Evolutionary conservation across 2,113 vertebrate genomes (phyloP), one percentile per base, ranked within the genome.

Genomic region (Onychostruthus taczanowskii): DNA sequence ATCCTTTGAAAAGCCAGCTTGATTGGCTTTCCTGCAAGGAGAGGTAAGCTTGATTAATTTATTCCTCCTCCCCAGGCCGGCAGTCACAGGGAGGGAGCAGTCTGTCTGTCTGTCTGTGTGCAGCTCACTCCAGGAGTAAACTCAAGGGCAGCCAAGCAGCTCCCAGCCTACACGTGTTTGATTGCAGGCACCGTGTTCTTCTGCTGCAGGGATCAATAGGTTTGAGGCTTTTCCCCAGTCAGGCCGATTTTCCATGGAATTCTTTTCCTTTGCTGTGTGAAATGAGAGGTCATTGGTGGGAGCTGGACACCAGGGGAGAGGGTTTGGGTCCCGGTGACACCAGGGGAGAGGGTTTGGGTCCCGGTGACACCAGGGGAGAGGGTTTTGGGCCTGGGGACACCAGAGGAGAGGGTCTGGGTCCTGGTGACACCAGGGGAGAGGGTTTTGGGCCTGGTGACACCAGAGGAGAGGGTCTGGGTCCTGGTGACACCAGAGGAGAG

Each of bases 1-100:
- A 33, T n/a, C 27, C 77, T 61, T 17, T 11, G 50, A 89, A 64
- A 86, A 93, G 74, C 58, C 82, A 81, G 63, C 79, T 92, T 88
- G 90, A 75, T 86, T 84, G 85, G 90, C 93, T 94, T 84, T 62
- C 69, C 61, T 59, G 52, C 35, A 9, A 46, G 33, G 33, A 73
- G 77, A 88, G 84, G 89, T 84, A 12, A 81, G 82, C 68, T 61
- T 74, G 92, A 50, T 93, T 73, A 70, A 94, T 81, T 88, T 93
- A 95, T 84, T 92, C 80, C 4, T 70, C 4, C 79, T 85, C 35
- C 28, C 16, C 18, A 9, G 50, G 89, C 7, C 85, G 16, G 72
- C 87, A 52, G 92, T 28, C 44, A 1, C 50, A 27, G 81, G 81
- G 16, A 12, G 59, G 46, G 87, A 83, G 83, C 90, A 59, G 78